phyloP scores from a whole-genome alignment of 2,797 vertebrate species.

The Cetoscarus ocellatus region DNA sequence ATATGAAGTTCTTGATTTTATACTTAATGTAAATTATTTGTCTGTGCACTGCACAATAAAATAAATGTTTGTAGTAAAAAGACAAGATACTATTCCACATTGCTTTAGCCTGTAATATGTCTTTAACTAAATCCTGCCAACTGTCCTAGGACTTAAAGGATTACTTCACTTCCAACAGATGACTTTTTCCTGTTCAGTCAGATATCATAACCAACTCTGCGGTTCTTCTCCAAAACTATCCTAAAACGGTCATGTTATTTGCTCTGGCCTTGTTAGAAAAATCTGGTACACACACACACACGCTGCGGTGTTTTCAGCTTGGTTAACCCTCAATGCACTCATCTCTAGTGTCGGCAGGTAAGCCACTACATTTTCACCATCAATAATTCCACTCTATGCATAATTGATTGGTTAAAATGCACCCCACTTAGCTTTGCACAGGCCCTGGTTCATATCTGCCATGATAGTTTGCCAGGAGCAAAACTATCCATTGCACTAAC shows the following conservation, averaged over 20 bases:
- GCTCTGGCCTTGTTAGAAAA: constrained; percentile 10
- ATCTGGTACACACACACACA: constrained; percentile 25
- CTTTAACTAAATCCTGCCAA: too few species aligned
- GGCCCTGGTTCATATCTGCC: constrained; percentile 58
- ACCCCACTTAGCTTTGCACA: constrained; percentile 69
- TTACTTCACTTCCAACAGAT: background rate
- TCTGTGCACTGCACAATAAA: too few species aligned
- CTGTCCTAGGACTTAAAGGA: too few species aligned
- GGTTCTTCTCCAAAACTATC: background rate
- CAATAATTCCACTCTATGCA: constrained; percentile 80
- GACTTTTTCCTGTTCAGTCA: background rate
- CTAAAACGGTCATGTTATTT: constrained; percentile 19
- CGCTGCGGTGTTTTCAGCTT: constrained; percentile 50
- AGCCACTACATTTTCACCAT: constrained; percentile 76
- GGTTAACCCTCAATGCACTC: constrained; percentile 68
- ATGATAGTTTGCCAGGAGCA: constrained; percentile 75
- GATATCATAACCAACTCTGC: background rate
- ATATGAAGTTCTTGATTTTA: too few species aligned
- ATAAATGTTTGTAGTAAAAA: too few species aligned
- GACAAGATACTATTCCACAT: too few species aligned
- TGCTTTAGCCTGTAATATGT: too few species aligned
- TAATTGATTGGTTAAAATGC: constrained; percentile 79
- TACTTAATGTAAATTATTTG: too few species aligned
- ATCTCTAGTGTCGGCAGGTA: constrained; percentile 72
- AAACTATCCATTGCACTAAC: constrained; percentile 67